Conservation (phyloP, 2,888 invertebrate species). For the Tetropium fuscum region DNA sequence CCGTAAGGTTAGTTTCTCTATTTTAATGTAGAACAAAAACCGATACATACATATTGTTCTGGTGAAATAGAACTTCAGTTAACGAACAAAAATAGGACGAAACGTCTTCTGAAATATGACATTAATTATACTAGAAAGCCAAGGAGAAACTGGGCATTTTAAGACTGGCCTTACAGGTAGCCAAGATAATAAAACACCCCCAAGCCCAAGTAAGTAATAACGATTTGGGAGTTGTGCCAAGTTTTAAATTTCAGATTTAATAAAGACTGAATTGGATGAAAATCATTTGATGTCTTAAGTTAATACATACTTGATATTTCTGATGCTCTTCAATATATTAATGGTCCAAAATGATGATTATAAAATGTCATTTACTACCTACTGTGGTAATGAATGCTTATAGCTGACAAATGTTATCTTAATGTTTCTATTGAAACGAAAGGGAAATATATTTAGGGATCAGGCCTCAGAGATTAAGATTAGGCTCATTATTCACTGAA, state of each 20-base stretch:
- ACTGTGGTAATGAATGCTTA: too few species aligned
- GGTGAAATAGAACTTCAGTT: constrained; percentile 40
- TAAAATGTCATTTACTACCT: too few species aligned
- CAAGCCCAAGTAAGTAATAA: constrained; percentile 34
- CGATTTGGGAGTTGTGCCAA: constrained; percentile 38
- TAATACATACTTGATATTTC: too few species aligned
- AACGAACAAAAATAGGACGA: constrained; percentile 41
- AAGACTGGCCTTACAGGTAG: constrained; percentile 34
- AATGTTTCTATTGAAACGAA: too few species aligned
- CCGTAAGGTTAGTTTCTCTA: too few species aligned
- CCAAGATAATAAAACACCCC: constrained; percentile 37
- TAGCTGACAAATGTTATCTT: too few species aligned
- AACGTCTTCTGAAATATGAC: constrained; percentile 19
- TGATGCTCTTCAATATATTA: too few species aligned
- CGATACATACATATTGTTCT: not conserved
- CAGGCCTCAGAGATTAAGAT: too few species aligned
- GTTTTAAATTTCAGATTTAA: constrained; percentile 42
- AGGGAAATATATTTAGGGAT: too few species aligned
- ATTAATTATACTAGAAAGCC: constrained; percentile 23
- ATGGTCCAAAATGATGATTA: too few species aligned
- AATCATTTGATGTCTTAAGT: constrained; percentile 33
- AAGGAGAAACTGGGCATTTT: constrained; percentile 19
- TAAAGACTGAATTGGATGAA: constrained; percentile 21
- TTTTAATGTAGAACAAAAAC: too few species aligned
- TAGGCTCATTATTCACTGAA: too few species aligned